These are phyloP conservation scores for Poecilobothrus nobilitatus DNA, from an alignment of 2,888 invertebrate species.

Conservation along the genomic window DNA sequence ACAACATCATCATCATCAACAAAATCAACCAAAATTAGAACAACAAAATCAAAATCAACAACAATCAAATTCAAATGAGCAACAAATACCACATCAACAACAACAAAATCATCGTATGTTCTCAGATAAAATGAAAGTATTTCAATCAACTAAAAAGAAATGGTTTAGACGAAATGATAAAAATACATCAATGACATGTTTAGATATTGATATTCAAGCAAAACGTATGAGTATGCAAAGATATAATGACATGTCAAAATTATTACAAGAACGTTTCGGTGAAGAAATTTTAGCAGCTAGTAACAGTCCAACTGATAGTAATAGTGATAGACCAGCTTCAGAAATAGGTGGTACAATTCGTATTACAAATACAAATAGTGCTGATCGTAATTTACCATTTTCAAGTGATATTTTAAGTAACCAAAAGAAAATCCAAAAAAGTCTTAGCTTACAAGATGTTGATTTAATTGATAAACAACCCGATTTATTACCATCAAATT, in stretches of 20 bases:
- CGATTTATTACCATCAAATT: conserved; percentile 30
- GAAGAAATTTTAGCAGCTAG: conserved; percentile 27
- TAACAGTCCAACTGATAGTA: not conserved
- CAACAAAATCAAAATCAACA: conserved; percentile 34
- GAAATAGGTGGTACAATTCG: conserved; percentile 24
- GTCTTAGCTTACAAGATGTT: conserved; percentile 41
- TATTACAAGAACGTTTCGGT: conserved; percentile 60
- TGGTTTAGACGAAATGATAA: conserved; percentile 52
- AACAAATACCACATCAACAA: conserved; percentile 13
- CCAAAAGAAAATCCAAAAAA: conserved; percentile 33
- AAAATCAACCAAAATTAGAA: conserved; percentile 11
- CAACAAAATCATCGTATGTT: conserved; percentile 31
- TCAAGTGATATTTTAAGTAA: conserved; percentile 18
- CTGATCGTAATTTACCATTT: not conserved
- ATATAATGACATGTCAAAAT: conserved; percentile 63
- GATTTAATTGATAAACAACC: conserved; percentile 37
- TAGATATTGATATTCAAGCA: conserved; percentile 53
- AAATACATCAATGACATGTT: conserved; percentile 29
- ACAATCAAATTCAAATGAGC: conserved; percentile 7
- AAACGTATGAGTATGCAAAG: conserved; percentile 62
- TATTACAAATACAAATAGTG: not conserved
- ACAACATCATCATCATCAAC: conserved; percentile 7
- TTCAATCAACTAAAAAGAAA: conserved; percentile 52
- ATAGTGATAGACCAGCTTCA: conserved; percentile 14
- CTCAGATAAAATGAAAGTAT: conserved; percentile 43